Conservation (phyloP, 2,888 invertebrate species). For the Tachina fera region DNA sequence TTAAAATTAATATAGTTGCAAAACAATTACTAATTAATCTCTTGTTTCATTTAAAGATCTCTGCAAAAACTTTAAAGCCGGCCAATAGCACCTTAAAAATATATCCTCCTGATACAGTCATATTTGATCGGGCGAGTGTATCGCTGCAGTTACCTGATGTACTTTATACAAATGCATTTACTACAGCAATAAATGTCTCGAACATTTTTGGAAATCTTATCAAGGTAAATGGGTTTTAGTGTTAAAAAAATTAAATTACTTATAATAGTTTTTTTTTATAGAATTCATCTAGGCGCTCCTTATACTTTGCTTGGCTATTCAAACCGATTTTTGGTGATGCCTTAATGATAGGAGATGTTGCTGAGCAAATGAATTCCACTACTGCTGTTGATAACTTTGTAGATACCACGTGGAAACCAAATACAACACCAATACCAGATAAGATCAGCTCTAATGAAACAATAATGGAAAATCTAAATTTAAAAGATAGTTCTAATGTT, state of each 20-base stretch:
- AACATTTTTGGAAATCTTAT: conserved; percentile 85
- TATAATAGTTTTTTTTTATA: conserved; percentile 83
- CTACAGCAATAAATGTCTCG: conserved; percentile 86
- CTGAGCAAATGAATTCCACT: conserved; percentile 78
- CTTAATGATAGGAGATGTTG: conserved; percentile 89
- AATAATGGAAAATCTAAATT: background rate
- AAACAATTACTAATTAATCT: background rate
- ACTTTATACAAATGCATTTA: conserved; percentile 85
- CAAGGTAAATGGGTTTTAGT: conserved; percentile 82
- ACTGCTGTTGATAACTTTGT: conserved; percentile 60
- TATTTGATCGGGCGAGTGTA: conserved; percentile 84
- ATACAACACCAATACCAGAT: background rate
- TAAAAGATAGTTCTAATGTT: conserved; percentile 63
- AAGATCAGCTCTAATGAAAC: background rate
- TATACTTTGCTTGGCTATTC: conserved; percentile 88
- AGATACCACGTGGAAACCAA: background rate
- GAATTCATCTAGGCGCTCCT: conserved; percentile 90
- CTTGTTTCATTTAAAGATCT: conserved; percentile 33
- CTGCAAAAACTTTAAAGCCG: conserved; percentile 64
- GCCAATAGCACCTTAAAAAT: conserved; percentile 76
- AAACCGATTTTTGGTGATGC: conserved; percentile 88
- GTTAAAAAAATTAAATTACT: background rate
- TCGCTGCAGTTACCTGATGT: conserved; percentile 85
- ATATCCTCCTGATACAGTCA: conserved; percentile 83
- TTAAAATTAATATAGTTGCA: background rate